Base-by-base conservation (phyloP, 2,888 invertebrate genomes). In the Tachina lurida region DNA sequence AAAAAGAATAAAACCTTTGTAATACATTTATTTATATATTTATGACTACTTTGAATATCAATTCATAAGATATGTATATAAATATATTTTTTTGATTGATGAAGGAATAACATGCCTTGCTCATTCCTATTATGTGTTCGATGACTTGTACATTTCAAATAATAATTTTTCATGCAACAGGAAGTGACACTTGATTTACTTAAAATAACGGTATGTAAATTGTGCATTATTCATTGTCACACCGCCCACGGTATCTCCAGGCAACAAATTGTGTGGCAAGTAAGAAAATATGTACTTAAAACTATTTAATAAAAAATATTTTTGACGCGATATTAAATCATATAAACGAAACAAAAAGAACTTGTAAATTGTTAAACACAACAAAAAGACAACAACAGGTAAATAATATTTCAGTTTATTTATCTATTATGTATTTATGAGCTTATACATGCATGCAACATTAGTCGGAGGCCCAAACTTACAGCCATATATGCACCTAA, bases 321-420 rank as follows among this genome's bases (percentile, higher is more conserved):
- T 68, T 8, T 43, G n/a, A 58, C 31, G 39, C 22, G 81, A 68
- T 84, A 84, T 73, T 84, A 65, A 84, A 84, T 84, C 83, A 78
- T 74, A 84, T 54, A 58, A 65, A 62, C 22, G 15, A 62, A 76
- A 74, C 65, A 84, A 70, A 76, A 73, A 71, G 54, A 78, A 82
- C 67, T 81, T 68, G 68, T 70, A 71, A 22, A 82, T 45, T 70
- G 56, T 78, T 82, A 58, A 67, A 81, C 81, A 85, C 52, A 45
- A 52, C 49, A 63, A 63, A 49, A 58, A 78, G 73, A 73, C 31
- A 22, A 73, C 31, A 22, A 31, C 78, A 70, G 52, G 56, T 78
- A 84, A 67, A 54, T 76, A 62, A 77, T 65, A 62, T 58, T 60
- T 67, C 22, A 63, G 15, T 56, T 41, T 31, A 31, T 41, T 49